Evolutionary conservation across 2,797 vertebrate genomes (phyloP), one percentile per base, ranked within the genome.

Genomic region (Allobates femoralis): DNA sequence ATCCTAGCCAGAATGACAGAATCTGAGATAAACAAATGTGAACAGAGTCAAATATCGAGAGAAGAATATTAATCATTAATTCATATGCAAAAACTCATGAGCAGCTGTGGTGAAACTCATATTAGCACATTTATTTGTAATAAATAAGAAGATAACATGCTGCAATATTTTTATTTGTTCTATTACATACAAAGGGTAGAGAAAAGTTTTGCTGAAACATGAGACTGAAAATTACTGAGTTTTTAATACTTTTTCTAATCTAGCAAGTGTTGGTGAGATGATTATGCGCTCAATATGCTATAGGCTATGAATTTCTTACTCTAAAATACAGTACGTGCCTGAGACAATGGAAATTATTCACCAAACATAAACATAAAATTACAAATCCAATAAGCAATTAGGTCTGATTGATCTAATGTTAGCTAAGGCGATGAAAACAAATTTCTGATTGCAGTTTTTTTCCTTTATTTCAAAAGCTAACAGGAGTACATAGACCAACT

Each of bases 401-500:
- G 69, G 15, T 12, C 37, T 50, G 41, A 74, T 50, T 74, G 69
- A 74, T 74, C 41, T 74, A 74, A 74, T 74, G 69, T 74, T 46
- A 41, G 34, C 67, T n/a, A 74, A 74, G 69, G 41, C 30, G 69
- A 74, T 74, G 41, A 74, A 50, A 74, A 41, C 69, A 50, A 74
- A 50, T 74, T 23, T 26, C 41, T 74, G 69, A 23, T 74, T 14
- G 11, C 41, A 50, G 69, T 37, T 12, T 74, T 74, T 71, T 74
- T 71, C 34, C n/a, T 50, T 16, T 23, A 26, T 26, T 2, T 14
- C 46, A 23, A 50, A 5, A 5, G 14, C 69, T 14, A 74, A 50
- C 37, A 26, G 23, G 2, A 50, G 26, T 50, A 26, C n/a, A 26
- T 26, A 74, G 15, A 37, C 21, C 3, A n/a, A 11, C 23, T 34